phyloP scores from a whole-genome alignment of 2,797 vertebrate genomes.

The Bradypodion ventrale region DNA sequence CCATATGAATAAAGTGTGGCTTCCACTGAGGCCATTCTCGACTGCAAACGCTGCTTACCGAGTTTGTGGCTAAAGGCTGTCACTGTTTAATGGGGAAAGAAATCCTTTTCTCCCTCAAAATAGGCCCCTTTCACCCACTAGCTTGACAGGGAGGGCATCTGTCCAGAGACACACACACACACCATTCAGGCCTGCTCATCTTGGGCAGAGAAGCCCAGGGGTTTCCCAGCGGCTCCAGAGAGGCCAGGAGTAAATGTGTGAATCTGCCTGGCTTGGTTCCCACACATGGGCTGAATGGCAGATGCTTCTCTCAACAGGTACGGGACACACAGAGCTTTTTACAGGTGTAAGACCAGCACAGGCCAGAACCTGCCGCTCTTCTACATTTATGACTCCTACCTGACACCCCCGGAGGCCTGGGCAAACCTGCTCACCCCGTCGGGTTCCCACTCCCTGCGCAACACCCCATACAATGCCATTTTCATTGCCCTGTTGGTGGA shows the following conservation, averaged over 20 bases:
- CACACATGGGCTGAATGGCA: background rate
- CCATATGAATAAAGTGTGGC: too few species aligned
- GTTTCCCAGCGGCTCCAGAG: background rate
- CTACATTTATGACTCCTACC: slow-evolving; percentile 90
- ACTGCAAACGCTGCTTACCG: background rate
- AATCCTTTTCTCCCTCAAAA: too few species aligned
- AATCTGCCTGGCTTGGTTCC: background rate
- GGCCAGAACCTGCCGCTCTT: slow-evolving; percentile 85
- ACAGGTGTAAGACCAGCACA: slow-evolving; percentile 82
- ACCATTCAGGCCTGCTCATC: background rate
- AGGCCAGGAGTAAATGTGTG: background rate
- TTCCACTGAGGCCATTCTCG: background rate
- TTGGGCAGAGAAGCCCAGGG: background rate
- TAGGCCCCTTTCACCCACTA: too few species aligned
- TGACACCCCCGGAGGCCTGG: slow-evolving; percentile 85
- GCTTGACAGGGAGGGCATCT: background rate
- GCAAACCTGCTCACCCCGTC: slow-evolving; percentile 81
- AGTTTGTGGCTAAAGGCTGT: too few species aligned
- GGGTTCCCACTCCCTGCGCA: slow-evolving; percentile 83
- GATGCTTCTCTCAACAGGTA: slow-evolving; percentile 74
- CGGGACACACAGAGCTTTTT: slow-evolving; percentile 86
- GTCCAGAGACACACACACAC: background rate
- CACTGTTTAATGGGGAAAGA: too few species aligned
- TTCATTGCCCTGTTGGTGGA: slow-evolving; percentile 87
- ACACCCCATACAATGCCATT: slow-evolving; percentile 82